Base-by-base conservation (phyloP, 2,113 vertebrate genomes). In the Elgaria multicarinata region DNA sequence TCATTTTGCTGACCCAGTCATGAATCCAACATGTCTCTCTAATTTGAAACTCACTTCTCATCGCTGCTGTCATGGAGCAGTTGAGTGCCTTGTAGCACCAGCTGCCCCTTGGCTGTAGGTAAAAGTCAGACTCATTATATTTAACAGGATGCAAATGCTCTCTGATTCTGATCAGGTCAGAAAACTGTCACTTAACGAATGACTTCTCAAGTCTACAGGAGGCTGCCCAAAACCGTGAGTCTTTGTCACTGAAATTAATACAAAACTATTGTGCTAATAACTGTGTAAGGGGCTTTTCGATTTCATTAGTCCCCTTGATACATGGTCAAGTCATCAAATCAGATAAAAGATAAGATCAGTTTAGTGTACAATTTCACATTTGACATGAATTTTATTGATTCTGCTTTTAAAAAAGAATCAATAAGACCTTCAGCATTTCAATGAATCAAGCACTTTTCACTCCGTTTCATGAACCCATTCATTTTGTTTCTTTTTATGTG, bases 301-400 rank as follows among this genome's bases (percentile, higher is more conserved):
- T 93, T 93, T 74, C 2, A 78, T 2, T 9, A 89, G 62, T 76
- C 4, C 79, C 0, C 80, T 0, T 85, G 39, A 92, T 72, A 6
- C 87, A 77, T 85, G 9, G 71, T 84, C 80, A 93, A 94, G 86
- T 83, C 0, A 1, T 22, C 79, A 50, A 88, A 92, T 86, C 87
- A 89, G 79, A 89, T 81, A 81, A 62, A 67, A 82, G 86, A 71
- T 81, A 72, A 88, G 78, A 82, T 75, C 14, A 7, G 46, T 94
- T 42, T 69, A 86, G 86, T 80, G 12, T 82, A 20, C 90, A 71
- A 53, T 93, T 90, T 46, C 44, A 89, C 71, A 92, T 93, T 84
- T 92, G 67, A 92, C 13, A 92, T 89, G 85, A 90, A 90, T 83
- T 64, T 84, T 66, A 71, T 42, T 80, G 42, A 42, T 75, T 84